Base-by-base conservation (phyloP, 2,113 vertebrate species). In the Procapra przewalskii region DNA sequence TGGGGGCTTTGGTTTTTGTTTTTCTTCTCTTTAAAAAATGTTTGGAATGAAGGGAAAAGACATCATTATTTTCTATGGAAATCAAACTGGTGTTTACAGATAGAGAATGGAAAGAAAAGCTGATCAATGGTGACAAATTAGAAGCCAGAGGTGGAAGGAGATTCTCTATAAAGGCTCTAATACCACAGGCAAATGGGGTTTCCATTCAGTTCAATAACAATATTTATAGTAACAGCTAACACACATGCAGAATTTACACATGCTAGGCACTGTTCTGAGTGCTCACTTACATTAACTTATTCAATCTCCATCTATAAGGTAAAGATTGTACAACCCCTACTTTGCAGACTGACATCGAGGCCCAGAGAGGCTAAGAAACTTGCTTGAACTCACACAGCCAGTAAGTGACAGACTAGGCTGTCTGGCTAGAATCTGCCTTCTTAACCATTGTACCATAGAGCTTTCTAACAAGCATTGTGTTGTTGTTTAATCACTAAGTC, bases 61-160 rank as follows among this genome's bases (percentile, higher is more conserved):
- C 79, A 77, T 40, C 45, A 97, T 60, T 85, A 90, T 98, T 98
- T 98, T 97, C 90, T n/a, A 7, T 88, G 79, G 87, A 96, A 98
- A 98, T 83, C 75, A 91, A 94, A 71, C 25, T 48, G 92, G 27
- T 97, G 97, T 98, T 97, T 94, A 67, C 52, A 95, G 64, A 94
- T 2, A n/a, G 79, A 62, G 13, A 97, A 90, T 88, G 71, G 27
- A 98, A 59, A 96, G 98, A 91, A 90, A 85, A 98, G 96, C 97
- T 98, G 90, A 94, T 54, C 83, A 48, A 45, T 5, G 25, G 40
- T 14, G 2, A 64, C 14, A 45, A 93, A n/a, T 14, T 40, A 3
- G 67, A 96, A 97, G 33, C 79, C 50, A 80, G 86, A 45, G 33
- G 82, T 14, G 33, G 85, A 88, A 82, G 83, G 59, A 89, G 31